Base-by-base conservation (phyloP, 2,113 vertebrate species). In the Aegithalos caudatus region DNA sequence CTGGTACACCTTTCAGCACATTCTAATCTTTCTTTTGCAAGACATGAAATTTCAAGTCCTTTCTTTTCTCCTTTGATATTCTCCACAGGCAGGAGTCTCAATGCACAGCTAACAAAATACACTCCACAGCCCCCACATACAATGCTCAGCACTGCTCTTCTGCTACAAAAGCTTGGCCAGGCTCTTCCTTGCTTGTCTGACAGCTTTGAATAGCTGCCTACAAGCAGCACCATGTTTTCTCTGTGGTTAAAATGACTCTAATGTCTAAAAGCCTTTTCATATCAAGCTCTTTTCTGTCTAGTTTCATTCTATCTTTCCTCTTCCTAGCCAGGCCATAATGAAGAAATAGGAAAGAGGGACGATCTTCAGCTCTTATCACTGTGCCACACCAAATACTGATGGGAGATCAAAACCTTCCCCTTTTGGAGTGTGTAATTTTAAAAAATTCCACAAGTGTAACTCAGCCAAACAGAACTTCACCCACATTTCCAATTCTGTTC, bases 371-470 rank as follows among this genome's bases (percentile, higher is more conserved):
- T 67, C 42, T 10, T 27, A 14, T 24, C 47, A 37, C 25, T 35
- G 45, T 71, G 14, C 6, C 44, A n/a, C 2, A 7, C 4, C 42
- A 62, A 50, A 56, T 19, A 12, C 1, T 29, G 31, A 40, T 0
- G 0, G 13, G 5, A 83, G 7, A 69, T 23, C 5, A n/a, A 50
- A 45, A 35, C 12, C 28, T 31, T 53, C 28, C 13, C 0, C 0
- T 29, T 89, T 31, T 0, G 3, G 28, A 53, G 5, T 1, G 15
- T 10, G 12, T 11, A 40, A 72, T 45, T 93, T 56, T 27, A 33
- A 31, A 47, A 71, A n/a, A 85, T 56, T 53, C 48, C 53, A 69
- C 4, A 76, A 35, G 31, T 17, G 0, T 60, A 66, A 62, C 28
- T 92, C 80, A 53, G 50, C 3, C 22, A 86, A 20, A 38, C 45